phyloP scores from a whole-genome alignment of 1,140 invertebrate genomes.

The Aphelinus atriplicis region DNA sequence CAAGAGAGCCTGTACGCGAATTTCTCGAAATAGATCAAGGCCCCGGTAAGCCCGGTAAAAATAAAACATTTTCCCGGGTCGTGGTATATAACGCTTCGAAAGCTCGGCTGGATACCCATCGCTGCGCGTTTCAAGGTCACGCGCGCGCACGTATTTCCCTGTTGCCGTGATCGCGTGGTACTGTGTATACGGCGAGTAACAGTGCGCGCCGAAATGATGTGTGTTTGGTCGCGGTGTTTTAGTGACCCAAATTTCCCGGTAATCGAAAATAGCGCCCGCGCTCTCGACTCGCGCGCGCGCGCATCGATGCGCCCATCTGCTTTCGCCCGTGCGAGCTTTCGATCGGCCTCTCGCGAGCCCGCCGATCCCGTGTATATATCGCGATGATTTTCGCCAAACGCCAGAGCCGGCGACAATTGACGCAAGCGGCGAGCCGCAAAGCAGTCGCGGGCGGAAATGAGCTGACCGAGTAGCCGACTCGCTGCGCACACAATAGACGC shows the following conservation, averaged over 20 bases:
- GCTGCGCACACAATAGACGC: too few relatives aligned
- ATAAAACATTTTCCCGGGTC: not conserved
- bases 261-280: slow-evolving; percentile 54
- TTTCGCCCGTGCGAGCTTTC: not conserved
- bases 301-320: not conserved
- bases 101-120: not conserved
- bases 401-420: too few relatives aligned
- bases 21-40: slow-evolving; percentile 64
- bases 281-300: too few relatives aligned
- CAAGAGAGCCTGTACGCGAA: slow-evolving; percentile 14
- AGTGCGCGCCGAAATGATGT: too few relatives aligned
- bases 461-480: too few relatives aligned
- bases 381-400: too few relatives aligned
- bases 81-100: not conserved
- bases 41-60: slow-evolving; percentile 39
- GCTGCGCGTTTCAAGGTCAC: slow-evolving; percentile 9
- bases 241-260: slow-evolving; percentile 56
- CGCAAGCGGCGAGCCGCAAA: too few relatives aligned
- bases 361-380: too few relatives aligned
- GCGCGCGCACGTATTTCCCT: not conserved
- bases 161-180: too few relatives aligned
- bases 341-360: not conserved
- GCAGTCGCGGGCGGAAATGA: too few relatives aligned
- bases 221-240: slow-evolving; percentile 39
- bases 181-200: too few relatives aligned